These are phyloP conservation scores for Stenopsyche tienmushanensis DNA, from an alignment of 1,140 invertebrate species.

Conservation along the genomic window DNA sequence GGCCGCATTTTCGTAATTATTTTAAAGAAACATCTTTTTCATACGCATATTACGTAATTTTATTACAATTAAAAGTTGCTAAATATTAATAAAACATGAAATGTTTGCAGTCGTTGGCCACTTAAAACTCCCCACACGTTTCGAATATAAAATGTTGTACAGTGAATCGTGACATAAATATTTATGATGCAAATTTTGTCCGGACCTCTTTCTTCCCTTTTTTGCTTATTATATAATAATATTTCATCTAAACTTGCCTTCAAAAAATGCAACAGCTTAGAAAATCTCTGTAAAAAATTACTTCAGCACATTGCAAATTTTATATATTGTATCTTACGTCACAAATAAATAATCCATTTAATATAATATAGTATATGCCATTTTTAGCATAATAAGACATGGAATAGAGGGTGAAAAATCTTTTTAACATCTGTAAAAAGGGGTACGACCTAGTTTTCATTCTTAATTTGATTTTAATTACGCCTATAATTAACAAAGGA, in stretches of 20 bases:
- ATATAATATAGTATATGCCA: too few species aligned
- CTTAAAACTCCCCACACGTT: slow-evolving; percentile 31
- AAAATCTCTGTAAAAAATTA: too few species aligned
- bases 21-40: not conserved
- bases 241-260: slow-evolving; percentile 21
- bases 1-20: not conserved
- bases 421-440: not conserved
- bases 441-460: not conserved
- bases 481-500: slow-evolving; percentile 25
- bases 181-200: slow-evolving; percentile 35
- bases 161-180: slow-evolving; percentile 39
- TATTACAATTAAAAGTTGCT: slow-evolving; percentile 24
- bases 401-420: not conserved
- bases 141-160: slow-evolving; percentile 35
- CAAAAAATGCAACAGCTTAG: slow-evolving; percentile 23
- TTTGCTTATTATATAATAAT: slow-evolving; percentile 20
- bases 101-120: slow-evolving; percentile 12
- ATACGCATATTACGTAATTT: slow-evolving; percentile 8
- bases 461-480: slow-evolving; percentile 26
- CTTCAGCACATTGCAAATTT: too few species aligned
- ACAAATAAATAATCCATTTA: too few species aligned
- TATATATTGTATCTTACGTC: too few species aligned
- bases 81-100: slow-evolving; percentile 24
- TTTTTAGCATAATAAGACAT: too few species aligned
- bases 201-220: not conserved